phyloP scores from a whole-genome alignment of 2,797 vertebrate species.

The Hemibagrus guttatus region DNA sequence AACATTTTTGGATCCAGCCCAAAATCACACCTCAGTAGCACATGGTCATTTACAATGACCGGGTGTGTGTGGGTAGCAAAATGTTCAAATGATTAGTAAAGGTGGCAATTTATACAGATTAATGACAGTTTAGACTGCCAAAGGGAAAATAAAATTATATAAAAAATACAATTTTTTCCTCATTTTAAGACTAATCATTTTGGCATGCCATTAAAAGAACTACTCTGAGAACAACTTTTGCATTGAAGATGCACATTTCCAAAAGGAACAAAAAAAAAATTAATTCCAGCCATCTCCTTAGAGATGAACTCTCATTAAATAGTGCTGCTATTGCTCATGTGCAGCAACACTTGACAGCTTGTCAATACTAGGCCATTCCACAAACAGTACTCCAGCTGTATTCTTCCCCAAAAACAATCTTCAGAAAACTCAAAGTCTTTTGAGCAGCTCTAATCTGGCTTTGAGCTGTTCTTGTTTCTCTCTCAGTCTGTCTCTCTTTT shows the following conservation, averaged over 20 bases:
- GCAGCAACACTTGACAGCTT: constrained; percentile 10
- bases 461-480: constrained; percentile 71
- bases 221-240: constrained; percentile 36
- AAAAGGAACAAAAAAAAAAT: constrained; percentile 19
- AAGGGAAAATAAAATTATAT: constrained; percentile 25
- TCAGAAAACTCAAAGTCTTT: constrained; percentile 56
- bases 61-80: background rate
- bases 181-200: constrained; percentile 46
- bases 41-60: background rate
- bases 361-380: background rate
- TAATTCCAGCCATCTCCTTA: constrained; percentile 44
- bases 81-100: constrained; percentile 23
- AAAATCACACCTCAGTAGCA: constrained; percentile 51
- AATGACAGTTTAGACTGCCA: constrained; percentile 36
- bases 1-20: constrained; percentile 63
- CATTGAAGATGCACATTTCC: constrained; percentile 48
- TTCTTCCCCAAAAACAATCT: constrained; percentile 6
- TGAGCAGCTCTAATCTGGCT: constrained; percentile 65
- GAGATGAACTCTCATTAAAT: constrained; percentile 40
- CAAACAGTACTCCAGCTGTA: background rate
- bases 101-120: constrained; percentile 24
- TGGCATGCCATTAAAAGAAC: constrained; percentile 38
- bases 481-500: constrained; percentile 63
- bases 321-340: constrained; percentile 27
- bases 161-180: constrained; percentile 19